These are phyloP conservation scores for Acrobasis repandana DNA, from an alignment of 2,888 invertebrate species.

Conservation along the genomic window DNA sequence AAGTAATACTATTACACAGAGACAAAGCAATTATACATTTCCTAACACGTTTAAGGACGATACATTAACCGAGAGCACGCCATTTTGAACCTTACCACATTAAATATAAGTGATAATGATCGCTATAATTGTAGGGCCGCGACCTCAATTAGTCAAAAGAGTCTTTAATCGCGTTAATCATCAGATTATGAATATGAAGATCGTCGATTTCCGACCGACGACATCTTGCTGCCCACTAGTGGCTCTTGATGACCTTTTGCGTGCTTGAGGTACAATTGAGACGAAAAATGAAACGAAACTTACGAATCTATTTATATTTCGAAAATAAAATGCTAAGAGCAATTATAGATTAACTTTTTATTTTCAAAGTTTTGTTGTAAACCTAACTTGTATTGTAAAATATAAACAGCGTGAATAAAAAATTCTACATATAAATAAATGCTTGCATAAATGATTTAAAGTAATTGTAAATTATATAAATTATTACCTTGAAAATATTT, in stretches of 20 bases:
- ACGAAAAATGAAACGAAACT: neutral
- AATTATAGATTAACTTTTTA: no score
- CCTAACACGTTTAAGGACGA: conserved; percentile 10
- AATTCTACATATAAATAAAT: no score
- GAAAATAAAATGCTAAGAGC: neutral
- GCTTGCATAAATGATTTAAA: no score
- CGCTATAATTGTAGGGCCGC: conserved; percentile 55
- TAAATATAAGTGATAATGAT: conserved; percentile 34
- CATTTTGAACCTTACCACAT: conserved; percentile 25
- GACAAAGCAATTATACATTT: conserved; percentile 23
- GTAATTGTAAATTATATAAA: no score
- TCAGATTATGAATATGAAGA: conserved; percentile 63
- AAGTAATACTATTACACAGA: neutral
- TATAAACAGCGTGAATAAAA: no score
- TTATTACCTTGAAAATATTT: no score
- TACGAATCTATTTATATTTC: neutral
- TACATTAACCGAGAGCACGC: neutral
- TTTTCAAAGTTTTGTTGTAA: no score
- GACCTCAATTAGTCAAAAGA: conserved; percentile 64
- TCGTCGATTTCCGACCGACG: conserved; percentile 59
- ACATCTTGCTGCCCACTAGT: conserved; percentile 39
- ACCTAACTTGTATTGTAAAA: no score
- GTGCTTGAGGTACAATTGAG: conserved; percentile 38
- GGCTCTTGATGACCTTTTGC: conserved; percentile 45
- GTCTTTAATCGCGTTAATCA: conserved; percentile 66